phyloP scores from a whole-genome alignment of 2,113 vertebrate species.

The Diphyllodes magnificus region DNA sequence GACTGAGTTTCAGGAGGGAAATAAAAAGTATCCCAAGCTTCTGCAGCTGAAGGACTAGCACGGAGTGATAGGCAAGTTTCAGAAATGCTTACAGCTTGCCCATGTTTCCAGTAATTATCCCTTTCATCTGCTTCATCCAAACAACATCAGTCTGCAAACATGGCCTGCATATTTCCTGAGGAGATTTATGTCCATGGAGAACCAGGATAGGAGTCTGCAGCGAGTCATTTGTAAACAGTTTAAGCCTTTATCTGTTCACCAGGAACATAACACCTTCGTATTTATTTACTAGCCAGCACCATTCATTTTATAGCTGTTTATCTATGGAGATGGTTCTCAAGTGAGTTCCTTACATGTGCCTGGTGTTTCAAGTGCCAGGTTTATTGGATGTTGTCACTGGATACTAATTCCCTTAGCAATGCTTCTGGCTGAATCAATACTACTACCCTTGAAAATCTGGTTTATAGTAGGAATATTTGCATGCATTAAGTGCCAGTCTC shows the following conservation, averaged over 20 bases:
- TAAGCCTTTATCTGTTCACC: not conserved
- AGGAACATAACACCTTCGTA: accelerated
- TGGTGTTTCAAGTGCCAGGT: not conserved
- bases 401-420: not conserved
- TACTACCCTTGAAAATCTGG: not conserved
- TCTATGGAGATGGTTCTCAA: not conserved
- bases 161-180: not conserved
- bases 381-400: not conserved
- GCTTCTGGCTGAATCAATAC: not conserved
- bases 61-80: not conserved
- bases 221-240: not conserved
- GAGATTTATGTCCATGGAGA: not conserved
- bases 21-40: not conserved
- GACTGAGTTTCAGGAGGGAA: not conserved
- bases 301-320: constrained; percentile 2
- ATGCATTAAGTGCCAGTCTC: not conserved
- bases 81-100: not conserved
- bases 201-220: not conserved
- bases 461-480: not conserved
- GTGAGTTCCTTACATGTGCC: not conserved
- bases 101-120: not conserved
- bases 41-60: not conserved
- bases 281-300: constrained; percentile 6
- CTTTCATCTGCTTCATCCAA: not conserved
- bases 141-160: not conserved